These are phyloP conservation scores for Punctoribates punctum DNA, from an alignment of 2,888 invertebrate genomes.

Conservation along the genomic window DNA sequence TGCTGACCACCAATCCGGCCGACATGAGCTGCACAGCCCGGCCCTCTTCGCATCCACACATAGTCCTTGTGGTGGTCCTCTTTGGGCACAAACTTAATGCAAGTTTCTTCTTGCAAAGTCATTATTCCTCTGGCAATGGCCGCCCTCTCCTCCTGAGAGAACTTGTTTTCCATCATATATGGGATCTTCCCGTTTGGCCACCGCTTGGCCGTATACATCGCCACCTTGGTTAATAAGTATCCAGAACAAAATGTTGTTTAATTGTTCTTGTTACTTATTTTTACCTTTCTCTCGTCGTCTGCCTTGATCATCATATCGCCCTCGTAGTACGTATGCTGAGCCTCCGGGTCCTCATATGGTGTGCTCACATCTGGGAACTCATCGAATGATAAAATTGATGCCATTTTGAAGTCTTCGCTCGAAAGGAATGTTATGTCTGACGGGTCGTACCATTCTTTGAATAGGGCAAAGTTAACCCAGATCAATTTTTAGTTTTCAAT, in stretches of 20 bases:
- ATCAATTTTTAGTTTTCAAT: too few species aligned
- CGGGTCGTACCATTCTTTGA: background rate
- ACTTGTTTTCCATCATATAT: slow-evolving; percentile 41
- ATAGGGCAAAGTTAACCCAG: too few species aligned
- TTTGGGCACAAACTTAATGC: slow-evolving; percentile 63
- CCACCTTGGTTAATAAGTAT: slow-evolving; percentile 10
- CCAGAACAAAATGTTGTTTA: background rate
- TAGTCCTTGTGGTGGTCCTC: slow-evolving; percentile 59
- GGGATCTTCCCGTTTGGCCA: slow-evolving; percentile 42
- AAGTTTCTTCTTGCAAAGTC: slow-evolving; percentile 63
- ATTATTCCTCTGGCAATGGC: slow-evolving; percentile 60
- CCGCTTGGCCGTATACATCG: slow-evolving; percentile 41
- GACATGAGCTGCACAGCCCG: slow-evolving; percentile 72
- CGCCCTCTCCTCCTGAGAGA: slow-evolving; percentile 34
- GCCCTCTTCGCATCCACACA: slow-evolving; percentile 59
- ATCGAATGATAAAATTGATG: slow-evolving; percentile 17
- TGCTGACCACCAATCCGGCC: slow-evolving; percentile 71
- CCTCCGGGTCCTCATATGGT: slow-evolving; percentile 38
- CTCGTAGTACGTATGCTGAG: slow-evolving; percentile 34
- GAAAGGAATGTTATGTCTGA: slow-evolving; percentile 33
- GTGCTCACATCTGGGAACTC: background rate
- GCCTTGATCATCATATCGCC: slow-evolving; percentile 43
- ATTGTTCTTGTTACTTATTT: too few species aligned
- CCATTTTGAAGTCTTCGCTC: slow-evolving; percentile 31
- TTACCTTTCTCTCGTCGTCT: slow-evolving; percentile 40